Percentiles rank a stretch among this genome's conserved stretches.
These are phyloP conservation scores for Venustoraphidia nigricollis DNA, from an alignment of 2,888 invertebrate species.

Conservation along the genomic window DNA sequence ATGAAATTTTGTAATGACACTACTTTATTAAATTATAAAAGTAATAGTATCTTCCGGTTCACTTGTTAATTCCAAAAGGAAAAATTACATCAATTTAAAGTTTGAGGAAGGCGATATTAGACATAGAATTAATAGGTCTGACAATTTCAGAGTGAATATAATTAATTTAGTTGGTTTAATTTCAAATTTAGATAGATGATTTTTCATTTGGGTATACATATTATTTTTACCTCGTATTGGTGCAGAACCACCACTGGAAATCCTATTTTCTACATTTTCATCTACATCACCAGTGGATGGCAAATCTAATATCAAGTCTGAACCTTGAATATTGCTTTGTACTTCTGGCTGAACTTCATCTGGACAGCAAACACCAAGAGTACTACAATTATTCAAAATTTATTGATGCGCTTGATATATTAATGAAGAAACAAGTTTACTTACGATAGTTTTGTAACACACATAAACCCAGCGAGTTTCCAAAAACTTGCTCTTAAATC, in stretches of 20 bases:
- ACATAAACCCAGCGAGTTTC: conserved; percentile 48
- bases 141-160: neutral
- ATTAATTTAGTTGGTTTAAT: too few species aligned
- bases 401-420: too few species aligned
- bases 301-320: conserved; percentile 9
- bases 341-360: conserved; percentile 24
- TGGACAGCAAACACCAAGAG: conserved; percentile 64
- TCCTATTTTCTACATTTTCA: conserved; percentile 8
- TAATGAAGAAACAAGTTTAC: conserved; percentile 21
- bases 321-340: neutral
- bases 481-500: conserved; percentile 40
- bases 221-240: conserved; percentile 8
- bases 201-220: neutral
- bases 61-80: too few species aligned
- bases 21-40: too few species aligned
- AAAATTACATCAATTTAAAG: neutral
- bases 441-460: conserved; percentile 50
- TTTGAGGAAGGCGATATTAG: neutral
- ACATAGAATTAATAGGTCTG: too few species aligned
- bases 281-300: conserved; percentile 26
- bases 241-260: conserved; percentile 16
- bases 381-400: conserved; percentile 19
- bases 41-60: too few species aligned
- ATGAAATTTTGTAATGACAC: too few species aligned
- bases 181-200: neutral